Conservation (phyloP, 2,888 invertebrate genomes). For the Pemphredon lugubris region DNA sequence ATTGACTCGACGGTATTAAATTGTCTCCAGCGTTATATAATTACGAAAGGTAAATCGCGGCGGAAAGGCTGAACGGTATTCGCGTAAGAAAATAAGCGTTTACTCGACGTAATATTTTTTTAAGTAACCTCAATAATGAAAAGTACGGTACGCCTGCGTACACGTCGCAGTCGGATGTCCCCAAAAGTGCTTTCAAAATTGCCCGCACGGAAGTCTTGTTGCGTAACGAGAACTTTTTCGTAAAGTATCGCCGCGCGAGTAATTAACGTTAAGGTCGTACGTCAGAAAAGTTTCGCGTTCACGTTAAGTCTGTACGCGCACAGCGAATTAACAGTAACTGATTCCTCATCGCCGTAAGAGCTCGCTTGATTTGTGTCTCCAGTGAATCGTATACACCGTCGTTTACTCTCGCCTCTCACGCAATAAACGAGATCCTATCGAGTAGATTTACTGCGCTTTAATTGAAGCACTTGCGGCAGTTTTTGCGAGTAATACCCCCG, state of each 20-base stretch:
- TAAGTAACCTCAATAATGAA: not conserved
- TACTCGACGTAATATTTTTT: not conserved
- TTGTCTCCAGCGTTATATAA: too few species aligned
- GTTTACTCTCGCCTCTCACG: conserved; percentile 25
- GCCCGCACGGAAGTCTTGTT: not conserved
- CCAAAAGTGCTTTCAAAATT: not conserved
- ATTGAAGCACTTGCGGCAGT: conserved; percentile 39
- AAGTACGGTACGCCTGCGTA: not conserved
- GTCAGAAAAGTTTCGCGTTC: conserved; percentile 40
- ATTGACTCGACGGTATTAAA: too few species aligned
- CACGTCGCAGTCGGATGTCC: too few species aligned
- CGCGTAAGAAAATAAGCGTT: not conserved
- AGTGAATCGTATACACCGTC: conserved; percentile 20
- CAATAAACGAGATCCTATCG: conserved; percentile 48
- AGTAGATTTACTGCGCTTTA: conserved; percentile 50
- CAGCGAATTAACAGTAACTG: conserved; percentile 47
- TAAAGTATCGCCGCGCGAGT: not conserved
- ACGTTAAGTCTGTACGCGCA: conserved; percentile 38
- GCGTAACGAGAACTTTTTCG: conserved; percentile 8
- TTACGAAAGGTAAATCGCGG: too few species aligned
- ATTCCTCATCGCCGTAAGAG: conserved; percentile 38
- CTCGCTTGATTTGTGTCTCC: conserved; percentile 43
- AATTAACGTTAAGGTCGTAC: conserved; percentile 41
- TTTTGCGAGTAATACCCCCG: conserved; percentile 23
- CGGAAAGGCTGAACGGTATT: not conserved